Evolutionary conservation across 2,797 vertebrate species (phyloP).

Genomic region (Pipistrellus pygmaeus): DNA sequence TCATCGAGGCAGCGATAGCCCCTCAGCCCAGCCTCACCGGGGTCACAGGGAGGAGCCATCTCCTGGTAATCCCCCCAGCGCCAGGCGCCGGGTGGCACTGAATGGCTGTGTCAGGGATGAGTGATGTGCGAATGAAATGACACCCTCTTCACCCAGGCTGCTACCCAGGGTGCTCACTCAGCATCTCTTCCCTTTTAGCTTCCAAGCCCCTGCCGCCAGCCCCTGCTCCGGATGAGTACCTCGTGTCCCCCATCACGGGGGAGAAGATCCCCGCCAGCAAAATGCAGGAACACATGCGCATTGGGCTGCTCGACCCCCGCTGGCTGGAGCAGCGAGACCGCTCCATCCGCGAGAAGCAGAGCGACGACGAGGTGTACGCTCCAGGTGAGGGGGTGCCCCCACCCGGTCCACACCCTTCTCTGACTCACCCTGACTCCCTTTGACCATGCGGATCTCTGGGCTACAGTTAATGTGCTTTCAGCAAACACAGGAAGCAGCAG

Average conservation of each 20-base stretch:
- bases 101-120: neutral
- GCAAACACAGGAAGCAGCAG: neutral
- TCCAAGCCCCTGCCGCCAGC: conserved; percentile 92
- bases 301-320: conserved; percentile 97
- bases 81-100: neutral
- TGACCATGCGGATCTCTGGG: neutral
- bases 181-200: conserved; percentile 86
- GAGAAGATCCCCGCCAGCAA: conserved; percentile 99
- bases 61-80: neutral
- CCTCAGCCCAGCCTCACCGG: fast-evolving
- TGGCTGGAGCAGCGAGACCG: conserved; percentile 99
- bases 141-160: neutral
- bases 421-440: neutral
- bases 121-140: neutral
- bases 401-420: neutral
- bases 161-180: conserved; percentile 3
- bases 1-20: neutral
- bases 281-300: conserved; percentile 99
- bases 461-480: neutral
- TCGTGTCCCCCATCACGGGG: conserved; percentile 98
- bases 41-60: neutral
- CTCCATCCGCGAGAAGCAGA: conserved; percentile 97
- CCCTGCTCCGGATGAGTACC: conserved; percentile 93
- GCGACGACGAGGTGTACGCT: conserved; percentile 98
- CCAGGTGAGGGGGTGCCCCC: conserved; percentile 88